Conservation (phyloP, 2,888 invertebrate species). For the Drosophila rubida region DNA sequence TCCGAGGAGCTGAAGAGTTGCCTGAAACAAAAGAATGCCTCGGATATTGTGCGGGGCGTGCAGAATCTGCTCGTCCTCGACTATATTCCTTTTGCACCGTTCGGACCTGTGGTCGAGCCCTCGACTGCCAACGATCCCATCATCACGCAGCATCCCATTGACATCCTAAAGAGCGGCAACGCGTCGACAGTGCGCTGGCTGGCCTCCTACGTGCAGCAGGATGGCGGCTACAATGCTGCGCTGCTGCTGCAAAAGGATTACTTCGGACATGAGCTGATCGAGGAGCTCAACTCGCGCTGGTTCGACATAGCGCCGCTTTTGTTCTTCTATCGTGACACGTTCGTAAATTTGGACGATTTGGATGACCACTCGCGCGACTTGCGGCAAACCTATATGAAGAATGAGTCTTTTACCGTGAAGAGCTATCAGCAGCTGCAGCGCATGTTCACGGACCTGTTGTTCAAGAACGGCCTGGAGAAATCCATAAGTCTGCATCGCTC, state of each 20-base stretch:
- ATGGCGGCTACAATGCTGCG: not conserved
- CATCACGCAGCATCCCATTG: slow-evolving; percentile 88
- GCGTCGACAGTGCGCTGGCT: slow-evolving; percentile 90
- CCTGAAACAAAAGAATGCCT: slow-evolving; percentile 74
- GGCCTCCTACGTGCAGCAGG: slow-evolving; percentile 85
- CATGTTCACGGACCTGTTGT: slow-evolving; percentile 89
- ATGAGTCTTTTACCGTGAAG: slow-evolving; percentile 82
- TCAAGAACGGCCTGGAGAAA: slow-evolving; percentile 87
- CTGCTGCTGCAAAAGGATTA: not conserved
- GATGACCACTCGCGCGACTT: not conserved
- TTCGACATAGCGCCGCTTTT: slow-evolving; percentile 3
- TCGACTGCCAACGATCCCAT: slow-evolving; percentile 86
- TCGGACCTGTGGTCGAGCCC: slow-evolving; percentile 89
- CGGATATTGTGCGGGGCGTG: slow-evolving; percentile 28
- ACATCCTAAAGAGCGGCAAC: slow-evolving; percentile 87
- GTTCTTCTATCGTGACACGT: slow-evolving; percentile 1
- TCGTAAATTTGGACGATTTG: not conserved
- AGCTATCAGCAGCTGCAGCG: slow-evolving; percentile 84
- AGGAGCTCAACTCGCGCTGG: slow-evolving; percentile 5
- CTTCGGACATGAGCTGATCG: not conserved
- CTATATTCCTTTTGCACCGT: slow-evolving; percentile 89
- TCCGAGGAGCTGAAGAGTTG: slow-evolving; percentile 85
- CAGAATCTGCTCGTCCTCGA: slow-evolving; percentile 84
- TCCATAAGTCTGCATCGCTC: slow-evolving; percentile 84
- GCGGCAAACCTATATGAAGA: not conserved